Evolutionary conservation across 1,140 invertebrate genomes (phyloP).

Genomic region (Bombus polaris): DNA sequence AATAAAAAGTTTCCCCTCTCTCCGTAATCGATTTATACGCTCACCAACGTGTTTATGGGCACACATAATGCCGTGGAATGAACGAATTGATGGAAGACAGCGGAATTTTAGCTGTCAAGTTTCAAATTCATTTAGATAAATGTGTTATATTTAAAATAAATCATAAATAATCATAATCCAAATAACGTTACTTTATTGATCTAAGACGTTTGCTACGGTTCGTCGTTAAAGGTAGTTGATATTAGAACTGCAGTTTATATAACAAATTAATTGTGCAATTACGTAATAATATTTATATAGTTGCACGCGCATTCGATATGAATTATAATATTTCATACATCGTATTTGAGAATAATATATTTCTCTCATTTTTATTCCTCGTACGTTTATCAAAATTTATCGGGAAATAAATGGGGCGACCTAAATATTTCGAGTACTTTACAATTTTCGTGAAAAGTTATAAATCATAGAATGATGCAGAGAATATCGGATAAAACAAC

Average conservation of each 20-base stretch:
- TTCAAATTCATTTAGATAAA: no score
- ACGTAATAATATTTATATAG: no score
- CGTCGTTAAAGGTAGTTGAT: no score
- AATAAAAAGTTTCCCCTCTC: slow-evolving; percentile 44
- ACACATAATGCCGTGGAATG: slow-evolving; percentile 15
- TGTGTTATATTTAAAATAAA: no score
- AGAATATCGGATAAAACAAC: background rate
- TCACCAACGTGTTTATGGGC: slow-evolving; percentile 1
- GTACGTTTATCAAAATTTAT: background rate
- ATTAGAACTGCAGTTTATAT: no score
- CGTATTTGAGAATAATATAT: background rate
- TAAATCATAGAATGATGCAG: background rate
- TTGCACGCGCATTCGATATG: no score
- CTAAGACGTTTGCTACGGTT: no score
- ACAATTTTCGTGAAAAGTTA: background rate
- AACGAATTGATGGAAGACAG: background rate
- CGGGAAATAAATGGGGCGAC: background rate
- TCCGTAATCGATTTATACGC: slow-evolving; percentile 52
- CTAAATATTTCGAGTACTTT: background rate
- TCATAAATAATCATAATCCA: no score
- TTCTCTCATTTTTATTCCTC: background rate
- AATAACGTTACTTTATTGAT: no score
- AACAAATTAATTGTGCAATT: no score
- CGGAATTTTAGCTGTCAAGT: slow-evolving; percentile 29
- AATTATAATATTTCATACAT: no score